Percentiles rank a stretch among this genome's conserved stretches.
Evolutionary conservation across 2,888 invertebrate genomes (phyloP).

Genomic region (Cheilosia scutellata): DNA sequence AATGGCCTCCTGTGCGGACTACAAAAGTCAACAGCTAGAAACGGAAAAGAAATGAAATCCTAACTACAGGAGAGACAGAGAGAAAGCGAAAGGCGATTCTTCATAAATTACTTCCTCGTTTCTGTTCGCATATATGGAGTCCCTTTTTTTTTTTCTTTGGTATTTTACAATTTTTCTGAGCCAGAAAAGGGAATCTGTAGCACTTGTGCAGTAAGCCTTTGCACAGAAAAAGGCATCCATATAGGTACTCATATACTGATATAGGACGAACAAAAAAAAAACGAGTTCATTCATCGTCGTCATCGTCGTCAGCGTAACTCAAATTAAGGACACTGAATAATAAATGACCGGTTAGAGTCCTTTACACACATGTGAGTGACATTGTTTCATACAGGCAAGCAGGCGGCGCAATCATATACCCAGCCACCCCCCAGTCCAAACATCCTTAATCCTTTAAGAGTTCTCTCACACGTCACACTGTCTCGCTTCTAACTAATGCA

Average conservation of each 20-base stretch:
- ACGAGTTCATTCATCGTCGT: conserved; percentile 41
- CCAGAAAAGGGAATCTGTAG: not conserved
- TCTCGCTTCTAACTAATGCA: conserved; percentile 14
- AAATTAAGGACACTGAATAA: conserved; percentile 73
- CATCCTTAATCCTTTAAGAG: conserved; percentile 51
- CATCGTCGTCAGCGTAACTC: conserved; percentile 44
- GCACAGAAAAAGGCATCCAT: not conserved
- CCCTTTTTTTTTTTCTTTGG: conserved; percentile 8
- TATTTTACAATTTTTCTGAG: conserved; percentile 11
- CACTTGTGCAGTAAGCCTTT: conserved; percentile 2
- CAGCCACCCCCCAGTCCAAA: not conserved
- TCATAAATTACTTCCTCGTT: conserved; percentile 66
- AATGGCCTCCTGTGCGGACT: conserved; percentile 64
- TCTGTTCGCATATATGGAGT: conserved; percentile 9
- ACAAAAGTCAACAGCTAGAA: conserved; percentile 61
- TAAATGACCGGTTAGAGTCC: conserved; percentile 68
- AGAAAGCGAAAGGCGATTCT: conserved; percentile 36
- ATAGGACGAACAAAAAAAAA: not conserved
- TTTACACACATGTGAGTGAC: conserved; percentile 49
- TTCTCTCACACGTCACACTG: not conserved
- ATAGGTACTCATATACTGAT: not conserved
- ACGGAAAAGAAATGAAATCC: conserved; percentile 19
- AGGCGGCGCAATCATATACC: conserved; percentile 17
- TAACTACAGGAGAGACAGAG: not conserved
- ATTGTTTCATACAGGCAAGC: conserved; percentile 47